Base-by-base conservation (phyloP, 2,113 vertebrate genomes). In the Elgaria multicarinata region DNA sequence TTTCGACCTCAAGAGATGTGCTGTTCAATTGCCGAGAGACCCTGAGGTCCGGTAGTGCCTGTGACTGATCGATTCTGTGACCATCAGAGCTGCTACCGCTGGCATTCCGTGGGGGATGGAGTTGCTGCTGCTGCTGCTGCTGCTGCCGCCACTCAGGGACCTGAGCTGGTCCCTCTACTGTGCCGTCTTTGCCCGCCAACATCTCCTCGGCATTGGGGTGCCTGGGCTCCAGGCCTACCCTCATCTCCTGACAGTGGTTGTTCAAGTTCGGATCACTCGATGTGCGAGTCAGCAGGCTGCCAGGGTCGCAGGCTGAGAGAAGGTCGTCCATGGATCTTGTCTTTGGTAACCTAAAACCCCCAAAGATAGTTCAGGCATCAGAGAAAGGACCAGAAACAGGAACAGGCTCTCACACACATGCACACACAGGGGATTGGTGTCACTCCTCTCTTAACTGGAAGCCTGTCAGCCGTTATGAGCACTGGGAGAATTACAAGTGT, bases 221-320 rank as follows among this genome's bases (percentile, higher is more conserved):
- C 36, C 97, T 86, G 12, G 97, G 93, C 84, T 99, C 98, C 80
- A 98, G 93, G 64, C 96, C 92, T 18, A 95, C 93, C 81, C 98
- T 97, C 79, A 95, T 97, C 42, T 99, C 98, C 95, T 98, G 98
- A 96, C 98, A 99, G 96, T 99, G 99, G 96, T 99, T 98, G 90
- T 99, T 99, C 91, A 99, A 97, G 95, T 99, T 99, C 18, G 99
- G 99, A 92, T 99, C 99, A n/a, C 99, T 99, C 46, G 99, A 99
- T 0, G 98, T 99, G 50, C 99, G 98, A 0, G 98, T 99, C 91
- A 99, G 96, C 0, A 98, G 96, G 81, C 98, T 96, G 87, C 98
- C 98, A 89, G 98, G 99, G 89, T 99, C 99, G 78, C 98, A 98
- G 44, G 98, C 98, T 50, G 98, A 98, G 89, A 99, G 96, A 87